Base-by-base conservation (phyloP, 2,797 vertebrate genomes). In the Tapirus indicus region DNA sequence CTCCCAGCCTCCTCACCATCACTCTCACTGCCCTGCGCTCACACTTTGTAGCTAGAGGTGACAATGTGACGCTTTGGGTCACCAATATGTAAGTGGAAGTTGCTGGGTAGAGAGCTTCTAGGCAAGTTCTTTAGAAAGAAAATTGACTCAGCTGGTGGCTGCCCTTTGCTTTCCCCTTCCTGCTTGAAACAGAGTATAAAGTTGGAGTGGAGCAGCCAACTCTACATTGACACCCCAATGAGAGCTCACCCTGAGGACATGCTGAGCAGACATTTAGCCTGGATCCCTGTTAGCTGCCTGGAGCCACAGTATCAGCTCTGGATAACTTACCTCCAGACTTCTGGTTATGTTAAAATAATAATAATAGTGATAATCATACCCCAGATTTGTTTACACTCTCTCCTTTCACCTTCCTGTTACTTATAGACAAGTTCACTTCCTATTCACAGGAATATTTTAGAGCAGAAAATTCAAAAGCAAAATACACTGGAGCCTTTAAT, bases 381-480 rank as follows among this genome's bases (percentile, higher is more conserved):
- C 38, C 4, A 35, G 41, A 87, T 72, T 83, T 95, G 87, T 85
- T 82, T 96, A 35, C 17, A 11, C 21, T 80, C 54, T 56, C 17
- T 84, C n/a, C 32, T 88, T 85, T 79, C 3, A 25, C 72, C 72
- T 94, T 95, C 77, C 64, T 91, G 6, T 74, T 97, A 88, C 60
- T 74, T 88, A 62, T 7, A 91, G 56, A 79, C 18, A 92, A 25
- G 56, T 75, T 84, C 25, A 66, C 72, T 94, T 97, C 54, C 72
- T 97, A 74, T 32, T 92, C 87, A 68, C 3, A n/a, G 90, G 60
- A 94, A 58, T 88, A 94, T 75, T 88, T 94, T 60, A 77, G 44
- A 90, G 56, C 25, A 85, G 83, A 94, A 97, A 93, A 95, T 88
- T 93, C 93, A 94, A 84, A 96, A 92, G 64, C 71, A 95, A 94